Percentiles rank a stretch among this genome's conserved stretches.
Conservation (phyloP, 2,888 invertebrate species). For the Schizotus pectinicornis region DNA sequence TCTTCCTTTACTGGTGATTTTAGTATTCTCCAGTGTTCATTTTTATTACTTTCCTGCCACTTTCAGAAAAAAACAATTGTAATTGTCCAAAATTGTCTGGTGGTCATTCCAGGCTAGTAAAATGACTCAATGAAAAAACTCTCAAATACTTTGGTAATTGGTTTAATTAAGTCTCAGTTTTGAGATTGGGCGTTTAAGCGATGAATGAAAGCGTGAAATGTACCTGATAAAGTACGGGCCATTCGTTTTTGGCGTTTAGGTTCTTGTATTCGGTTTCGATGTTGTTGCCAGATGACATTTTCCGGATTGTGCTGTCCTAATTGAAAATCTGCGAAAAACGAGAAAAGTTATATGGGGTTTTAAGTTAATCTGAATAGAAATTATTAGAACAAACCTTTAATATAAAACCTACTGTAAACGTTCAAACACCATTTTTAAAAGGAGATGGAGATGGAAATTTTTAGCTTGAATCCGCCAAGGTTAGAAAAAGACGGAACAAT, state of each 20-base stretch:
- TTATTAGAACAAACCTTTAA: constrained; percentile 23
- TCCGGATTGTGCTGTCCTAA: constrained; percentile 29
- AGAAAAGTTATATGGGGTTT: constrained; percentile 20
- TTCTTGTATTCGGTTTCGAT: constrained; percentile 77
- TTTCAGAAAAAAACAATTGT: neutral
- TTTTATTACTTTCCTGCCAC: too few relatives aligned
- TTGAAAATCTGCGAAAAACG: constrained; percentile 13
- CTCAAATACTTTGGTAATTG: neutral
- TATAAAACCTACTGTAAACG: constrained; percentile 36
- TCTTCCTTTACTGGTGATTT: too few relatives aligned
- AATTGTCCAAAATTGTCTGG: too few relatives aligned
- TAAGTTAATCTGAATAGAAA: constrained; percentile 14
- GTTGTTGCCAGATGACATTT: constrained; percentile 57
- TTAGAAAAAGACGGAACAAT: constrained; percentile 6
- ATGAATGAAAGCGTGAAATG: constrained; percentile 37
- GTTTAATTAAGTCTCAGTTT: neutral
- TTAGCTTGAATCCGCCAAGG: neutral
- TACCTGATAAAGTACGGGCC: constrained; percentile 78
- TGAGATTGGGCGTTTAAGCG: too few relatives aligned
- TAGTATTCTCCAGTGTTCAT: too few relatives aligned
- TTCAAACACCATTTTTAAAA: constrained; percentile 51
- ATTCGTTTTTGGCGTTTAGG: constrained; percentile 72
- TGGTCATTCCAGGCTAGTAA: too few relatives aligned
- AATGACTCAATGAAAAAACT: too few relatives aligned
- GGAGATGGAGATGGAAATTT: constrained; percentile 37